phyloP scores from a whole-genome alignment of 1,140 invertebrate species.

The Drosophila nannoptera region DNA sequence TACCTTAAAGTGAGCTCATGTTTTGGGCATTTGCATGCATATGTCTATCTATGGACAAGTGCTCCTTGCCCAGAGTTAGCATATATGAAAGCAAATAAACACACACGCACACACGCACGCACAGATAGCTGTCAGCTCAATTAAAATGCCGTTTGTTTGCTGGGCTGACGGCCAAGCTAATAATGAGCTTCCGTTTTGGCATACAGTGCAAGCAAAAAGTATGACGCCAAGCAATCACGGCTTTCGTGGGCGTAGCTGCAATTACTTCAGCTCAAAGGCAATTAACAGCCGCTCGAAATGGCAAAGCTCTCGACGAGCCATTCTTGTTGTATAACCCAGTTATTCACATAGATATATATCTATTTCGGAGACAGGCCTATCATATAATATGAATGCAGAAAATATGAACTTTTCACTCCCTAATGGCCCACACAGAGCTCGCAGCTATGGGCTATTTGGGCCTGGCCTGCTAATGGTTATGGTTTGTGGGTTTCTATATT shows the following conservation, averaged over 20 bases:
- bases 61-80: conserved; percentile 27
- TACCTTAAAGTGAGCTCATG: conserved; percentile 38
- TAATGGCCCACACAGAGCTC: conserved; percentile 27
- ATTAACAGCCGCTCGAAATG: conserved; percentile 25
- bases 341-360: background rate
- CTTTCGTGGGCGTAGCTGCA: conserved; percentile 36
- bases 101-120: conserved; percentile 21
- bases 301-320: too few relatives aligned
- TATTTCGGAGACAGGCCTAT: too few relatives aligned
- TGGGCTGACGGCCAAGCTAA: conserved; percentile 49
- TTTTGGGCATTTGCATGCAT: conserved; percentile 33
- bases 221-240: conserved; percentile 64
- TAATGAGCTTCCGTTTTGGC: conserved; percentile 58
- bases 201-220: conserved; percentile 56
- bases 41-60: conserved; percentile 22
- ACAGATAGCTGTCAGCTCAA: conserved; percentile 47
- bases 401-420: conserved; percentile 63
- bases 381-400: conserved; percentile 34
- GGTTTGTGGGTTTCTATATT: conserved; percentile 12
- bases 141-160: conserved; percentile 68
- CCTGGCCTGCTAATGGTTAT: conserved; percentile 16
- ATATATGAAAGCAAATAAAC: conserved; percentile 24
- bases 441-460: conserved; percentile 15
- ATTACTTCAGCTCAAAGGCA: conserved; percentile 16
- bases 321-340: too few relatives aligned